Evolutionary conservation across 1,140 invertebrate genomes (phyloP).

Genomic region (Atta cephalotes): DNA sequence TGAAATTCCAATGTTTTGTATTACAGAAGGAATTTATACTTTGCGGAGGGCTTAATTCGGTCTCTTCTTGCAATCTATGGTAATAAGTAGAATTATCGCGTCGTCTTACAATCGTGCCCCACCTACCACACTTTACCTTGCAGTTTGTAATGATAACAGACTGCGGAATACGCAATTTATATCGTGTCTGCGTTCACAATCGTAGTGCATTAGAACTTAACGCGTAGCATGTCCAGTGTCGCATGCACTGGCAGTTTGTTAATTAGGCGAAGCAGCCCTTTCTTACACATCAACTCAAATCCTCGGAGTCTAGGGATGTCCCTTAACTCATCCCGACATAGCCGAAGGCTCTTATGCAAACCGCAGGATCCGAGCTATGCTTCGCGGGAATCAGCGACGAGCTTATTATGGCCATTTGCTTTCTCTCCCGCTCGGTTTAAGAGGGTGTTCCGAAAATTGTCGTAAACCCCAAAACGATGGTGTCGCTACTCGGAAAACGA

Average conservation of each 20-base stretch:
- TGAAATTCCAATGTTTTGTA: slow-evolving; percentile 11
- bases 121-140: background rate
- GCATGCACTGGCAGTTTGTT: slow-evolving; percentile 59
- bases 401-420: slow-evolving; percentile 74
- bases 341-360: slow-evolving; percentile 71
- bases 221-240: slow-evolving; percentile 23
- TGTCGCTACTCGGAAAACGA: slow-evolving; percentile 64
- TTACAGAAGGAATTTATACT: background rate
- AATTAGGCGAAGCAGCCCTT: slow-evolving; percentile 68
- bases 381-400: slow-evolving; percentile 45
- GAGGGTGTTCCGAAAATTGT: slow-evolving; percentile 69
- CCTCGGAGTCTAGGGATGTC: slow-evolving; percentile 63
- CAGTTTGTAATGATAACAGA: background rate
- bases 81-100: slow-evolving; percentile 19
- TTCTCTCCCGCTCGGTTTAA: slow-evolving; percentile 55
- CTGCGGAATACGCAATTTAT: slow-evolving; percentile 28
- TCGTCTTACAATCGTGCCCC: slow-evolving; percentile 2
- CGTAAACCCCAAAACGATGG: slow-evolving; percentile 69
- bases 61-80: background rate
- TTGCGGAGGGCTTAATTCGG: background rate
- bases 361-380: slow-evolving; percentile 65
- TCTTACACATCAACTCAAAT: slow-evolving; percentile 69
- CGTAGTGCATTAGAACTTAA: slow-evolving; percentile 41
- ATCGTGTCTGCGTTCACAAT: background rate
- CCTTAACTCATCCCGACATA: slow-evolving; percentile 68